Conservation (phyloP, 1,140 invertebrate genomes). For the Popillia japonica region DNA sequence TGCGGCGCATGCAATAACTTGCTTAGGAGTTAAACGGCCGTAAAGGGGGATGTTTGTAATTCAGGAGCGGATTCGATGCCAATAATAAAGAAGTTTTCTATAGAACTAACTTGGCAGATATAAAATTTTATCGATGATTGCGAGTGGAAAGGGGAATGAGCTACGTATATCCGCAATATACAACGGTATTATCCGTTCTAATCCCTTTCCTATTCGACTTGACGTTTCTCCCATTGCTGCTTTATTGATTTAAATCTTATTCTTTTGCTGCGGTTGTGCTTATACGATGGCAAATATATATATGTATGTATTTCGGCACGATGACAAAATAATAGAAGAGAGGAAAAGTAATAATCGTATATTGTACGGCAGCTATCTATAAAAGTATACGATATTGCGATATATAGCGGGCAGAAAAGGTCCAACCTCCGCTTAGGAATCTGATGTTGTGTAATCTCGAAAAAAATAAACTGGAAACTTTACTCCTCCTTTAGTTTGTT, state of each 20-base stretch:
- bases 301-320: neutral
- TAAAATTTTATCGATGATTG: slow-evolving; percentile 2
- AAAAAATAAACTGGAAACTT: neutral
- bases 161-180: neutral
- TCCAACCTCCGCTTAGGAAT: neutral
- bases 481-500: neutral
- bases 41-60: slow-evolving; percentile 4
- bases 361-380: neutral
- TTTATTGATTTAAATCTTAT: neutral
- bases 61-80: neutral
- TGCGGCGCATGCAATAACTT: neutral
- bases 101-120: neutral
- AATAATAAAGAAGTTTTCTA: slow-evolving; percentile 7
- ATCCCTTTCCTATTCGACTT: neutral
- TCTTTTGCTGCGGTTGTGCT: too few relatives aligned
- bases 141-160: neutral
- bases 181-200: neutral
- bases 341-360: slow-evolving; percentile 7
- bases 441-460: neutral
- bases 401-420: neutral
- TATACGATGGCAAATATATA: too few relatives aligned
- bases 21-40: neutral
- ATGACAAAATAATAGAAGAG: neutral
- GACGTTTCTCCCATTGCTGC: neutral
- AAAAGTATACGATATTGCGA: neutral